A percentile compares a stretch with the other conserved stretches of the same genome.
Conservation (phyloP, 2,113 vertebrate genomes). For the Struthio camelus region DNA sequence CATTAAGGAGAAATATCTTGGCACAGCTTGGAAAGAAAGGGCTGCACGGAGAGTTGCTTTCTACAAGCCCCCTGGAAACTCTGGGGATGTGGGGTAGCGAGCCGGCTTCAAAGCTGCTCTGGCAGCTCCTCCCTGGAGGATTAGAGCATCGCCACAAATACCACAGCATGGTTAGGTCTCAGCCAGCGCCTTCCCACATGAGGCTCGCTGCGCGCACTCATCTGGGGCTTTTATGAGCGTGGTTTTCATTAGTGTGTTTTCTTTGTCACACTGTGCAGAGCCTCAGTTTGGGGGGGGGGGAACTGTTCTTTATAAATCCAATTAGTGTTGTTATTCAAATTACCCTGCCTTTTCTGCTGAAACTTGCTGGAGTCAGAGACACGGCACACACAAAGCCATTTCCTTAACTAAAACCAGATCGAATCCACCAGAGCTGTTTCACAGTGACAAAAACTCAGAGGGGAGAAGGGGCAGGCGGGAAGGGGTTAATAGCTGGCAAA, state of each 20-base stretch:
- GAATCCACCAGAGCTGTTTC: background rate
- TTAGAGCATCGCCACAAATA: background rate
- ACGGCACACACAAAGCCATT: background rate
- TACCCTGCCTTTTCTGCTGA: background rate
- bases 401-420: conserved; percentile 57
- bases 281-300: background rate
- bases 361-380: background rate
- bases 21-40: background rate
- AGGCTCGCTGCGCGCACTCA: background rate
- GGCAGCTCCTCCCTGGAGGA: background rate
- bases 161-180: background rate
- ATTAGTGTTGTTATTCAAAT: conserved; percentile 64
- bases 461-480: background rate
- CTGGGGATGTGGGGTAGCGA: background rate
- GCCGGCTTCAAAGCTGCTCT: background rate
- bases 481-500: conserved; percentile 10
- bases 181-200: conserved; percentile 19
- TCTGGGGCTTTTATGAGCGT: background rate
- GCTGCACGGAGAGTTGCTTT: background rate
- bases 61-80: background rate
- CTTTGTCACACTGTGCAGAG: conserved; percentile 54
- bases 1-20: background rate
- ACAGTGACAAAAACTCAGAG: background rate
- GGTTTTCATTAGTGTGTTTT: conserved; percentile 61
- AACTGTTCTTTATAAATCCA: conserved; percentile 56